Percentiles rank a stretch among this genome's conserved stretches.
Conservation (phyloP, 2,113 vertebrate genomes). For the Pandion haliaetus region DNA sequence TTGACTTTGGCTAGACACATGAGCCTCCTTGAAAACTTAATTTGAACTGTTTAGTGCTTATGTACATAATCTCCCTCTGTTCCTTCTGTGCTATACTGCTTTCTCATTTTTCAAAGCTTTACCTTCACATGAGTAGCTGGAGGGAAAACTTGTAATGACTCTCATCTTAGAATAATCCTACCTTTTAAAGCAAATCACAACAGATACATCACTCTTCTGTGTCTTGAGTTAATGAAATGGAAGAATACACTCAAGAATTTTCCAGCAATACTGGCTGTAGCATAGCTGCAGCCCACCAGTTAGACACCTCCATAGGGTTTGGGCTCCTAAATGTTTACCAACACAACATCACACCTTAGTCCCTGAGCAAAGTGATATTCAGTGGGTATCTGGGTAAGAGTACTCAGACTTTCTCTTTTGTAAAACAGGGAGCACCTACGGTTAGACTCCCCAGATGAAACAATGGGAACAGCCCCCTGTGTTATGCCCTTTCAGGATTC, state of each 20-base stretch:
- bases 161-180: not conserved
- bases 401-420: not conserved
- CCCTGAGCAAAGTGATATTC: not conserved
- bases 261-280: not conserved
- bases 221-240: not conserved
- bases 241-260: not conserved
- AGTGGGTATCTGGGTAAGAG: not conserved
- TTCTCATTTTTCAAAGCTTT: constrained; percentile 12
- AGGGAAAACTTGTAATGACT: constrained; percentile 10
- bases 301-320: not conserved
- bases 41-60: not conserved
- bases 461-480: fast-evolving
- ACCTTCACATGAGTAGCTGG: not conserved
- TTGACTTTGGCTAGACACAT: not conserved
- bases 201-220: not conserved
- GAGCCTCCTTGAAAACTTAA: constrained; percentile 13
- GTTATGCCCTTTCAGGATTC: not conserved
- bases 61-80: not conserved
- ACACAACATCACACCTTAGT: not conserved
- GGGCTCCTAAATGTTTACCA: not conserved
- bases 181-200: not conserved
- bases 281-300: not conserved
- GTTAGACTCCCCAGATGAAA: not conserved
- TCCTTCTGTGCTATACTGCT: not conserved
- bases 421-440: not conserved